Percentiles rank a stretch among this genome's conserved stretches.
These are phyloP conservation scores for Pseudorhiza aurosa DNA, from an alignment of 30 jellyfish, hydroid and myxozoan genomes.

Conservation along the genomic window DNA sequence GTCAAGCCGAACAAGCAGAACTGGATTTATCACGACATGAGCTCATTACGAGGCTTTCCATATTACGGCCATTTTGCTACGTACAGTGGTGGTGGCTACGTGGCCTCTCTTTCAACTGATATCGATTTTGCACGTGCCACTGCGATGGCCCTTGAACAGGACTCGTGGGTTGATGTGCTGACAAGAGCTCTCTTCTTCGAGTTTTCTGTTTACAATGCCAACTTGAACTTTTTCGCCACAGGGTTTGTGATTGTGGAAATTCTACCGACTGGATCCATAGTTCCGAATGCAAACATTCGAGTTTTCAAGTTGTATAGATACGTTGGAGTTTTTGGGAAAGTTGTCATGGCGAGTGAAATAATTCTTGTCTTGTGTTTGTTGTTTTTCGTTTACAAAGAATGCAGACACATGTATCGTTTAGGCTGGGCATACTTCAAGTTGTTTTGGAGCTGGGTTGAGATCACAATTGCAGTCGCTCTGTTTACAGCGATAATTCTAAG, in stretches of 20 bases:
- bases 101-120: conserved; percentile 65
- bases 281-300: conserved; percentile 50
- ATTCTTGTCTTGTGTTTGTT: conserved; percentile 53
- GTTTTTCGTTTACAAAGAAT: conserved; percentile 56
- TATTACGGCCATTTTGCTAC: conserved; percentile 58
- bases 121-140: conserved; percentile 43
- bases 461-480: conserved; percentile 29
- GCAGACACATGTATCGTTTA: conserved; percentile 48
- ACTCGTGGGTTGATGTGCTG: conserved; percentile 66
- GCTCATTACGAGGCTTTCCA: conserved; percentile 75
- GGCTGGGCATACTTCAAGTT: conserved; percentile 45
- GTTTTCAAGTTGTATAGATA: conserved; percentile 64
- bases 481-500: conserved; percentile 48
- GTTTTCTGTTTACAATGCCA: conserved; percentile 84
- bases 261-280: conserved; percentile 71
- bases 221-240: conserved; percentile 74
- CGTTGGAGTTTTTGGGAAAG: conserved; percentile 30
- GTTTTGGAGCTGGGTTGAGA: conserved; percentile 72
- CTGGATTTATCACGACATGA: conserved; percentile 46
- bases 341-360: conserved; percentile 60
- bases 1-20: conserved; percentile 35
- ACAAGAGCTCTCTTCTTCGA: conserved; percentile 85
- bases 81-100: conserved; percentile 90
- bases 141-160: conserved; percentile 53
- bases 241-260: conserved; percentile 64